Evolutionary conservation across 2,113 vertebrate species (phyloP).

Genomic region (Eurystomus gularis): DNA sequence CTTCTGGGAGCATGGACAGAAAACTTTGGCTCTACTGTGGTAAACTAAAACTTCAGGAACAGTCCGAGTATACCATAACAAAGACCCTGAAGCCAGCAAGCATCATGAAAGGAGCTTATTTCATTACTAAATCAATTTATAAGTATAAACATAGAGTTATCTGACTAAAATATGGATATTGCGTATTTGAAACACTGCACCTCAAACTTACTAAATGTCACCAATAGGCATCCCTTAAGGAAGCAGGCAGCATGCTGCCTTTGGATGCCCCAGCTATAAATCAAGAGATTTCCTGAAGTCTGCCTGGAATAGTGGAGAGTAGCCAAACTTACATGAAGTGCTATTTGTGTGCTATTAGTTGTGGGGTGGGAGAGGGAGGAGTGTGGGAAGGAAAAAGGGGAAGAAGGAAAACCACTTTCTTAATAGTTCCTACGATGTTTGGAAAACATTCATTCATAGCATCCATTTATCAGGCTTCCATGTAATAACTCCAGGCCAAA

Average conservation of each 20-base stretch:
- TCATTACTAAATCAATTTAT: constrained; percentile 64
- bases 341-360: constrained; percentile 64
- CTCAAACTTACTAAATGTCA: constrained; percentile 53
- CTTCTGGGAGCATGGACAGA: neutral
- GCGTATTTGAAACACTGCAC: constrained; percentile 64
- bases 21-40: constrained; percentile 31
- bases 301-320: constrained; percentile 61
- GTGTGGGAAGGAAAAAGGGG: constrained; percentile 55
- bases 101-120: constrained; percentile 52
- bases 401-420: constrained; percentile 64
- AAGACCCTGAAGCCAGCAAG: constrained; percentile 57
- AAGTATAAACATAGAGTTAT: constrained; percentile 51
- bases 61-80: constrained; percentile 39
- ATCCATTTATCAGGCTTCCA: constrained; percentile 61
- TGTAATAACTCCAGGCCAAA: constrained; percentile 9
- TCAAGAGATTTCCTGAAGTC: constrained; percentile 68
- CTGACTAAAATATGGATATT: constrained; percentile 66
- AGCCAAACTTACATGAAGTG: constrained; percentile 60
- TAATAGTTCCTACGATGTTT: constrained; percentile 59
- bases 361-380: neutral
- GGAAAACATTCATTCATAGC: constrained; percentile 57
- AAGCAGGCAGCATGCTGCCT: constrained; percentile 58
- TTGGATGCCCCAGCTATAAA: constrained; percentile 60
- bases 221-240: constrained; percentile 56
- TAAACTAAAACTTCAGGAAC: constrained; percentile 46